Evolutionary conservation across 2,113 vertebrate species (phyloP).

Genomic region (Coptodon bakossiorum): DNA sequence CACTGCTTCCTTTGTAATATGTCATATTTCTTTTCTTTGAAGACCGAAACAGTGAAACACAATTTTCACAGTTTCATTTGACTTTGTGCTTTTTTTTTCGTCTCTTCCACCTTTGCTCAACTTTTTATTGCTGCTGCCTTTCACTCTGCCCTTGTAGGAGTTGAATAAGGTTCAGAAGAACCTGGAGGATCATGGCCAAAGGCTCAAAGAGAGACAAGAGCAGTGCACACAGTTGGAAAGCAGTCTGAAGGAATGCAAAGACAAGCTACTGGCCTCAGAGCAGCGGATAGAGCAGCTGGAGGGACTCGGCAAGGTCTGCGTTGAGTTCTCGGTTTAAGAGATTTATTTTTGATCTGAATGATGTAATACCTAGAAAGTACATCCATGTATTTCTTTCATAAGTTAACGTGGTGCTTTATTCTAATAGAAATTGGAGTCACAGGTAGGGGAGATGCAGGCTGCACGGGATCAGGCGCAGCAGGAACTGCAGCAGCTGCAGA

Average conservation of each 20-base stretch:
- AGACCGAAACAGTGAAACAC: background rate
- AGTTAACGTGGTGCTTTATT: background rate
- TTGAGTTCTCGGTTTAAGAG: background rate
- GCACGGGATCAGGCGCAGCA: slow-evolving; percentile 78
- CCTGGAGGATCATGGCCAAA: slow-evolving; percentile 78
- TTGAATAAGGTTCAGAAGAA: slow-evolving; percentile 81
- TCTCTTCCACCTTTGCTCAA: background rate
- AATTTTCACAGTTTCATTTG: background rate
- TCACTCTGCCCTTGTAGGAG: slow-evolving; percentile 71
- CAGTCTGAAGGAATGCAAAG: slow-evolving; percentile 85
- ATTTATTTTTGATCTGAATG: background rate
- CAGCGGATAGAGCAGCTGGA: slow-evolving; percentile 83
- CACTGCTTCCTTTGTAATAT: background rate
- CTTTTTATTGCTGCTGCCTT: background rate
- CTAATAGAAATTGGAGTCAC: slow-evolving; percentile 84
- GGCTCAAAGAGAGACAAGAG: slow-evolving; percentile 84
- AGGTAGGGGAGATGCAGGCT: slow-evolving; percentile 74
- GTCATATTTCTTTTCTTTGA: background rate
- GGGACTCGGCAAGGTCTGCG: slow-evolving; percentile 81
- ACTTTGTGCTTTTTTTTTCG: background rate
- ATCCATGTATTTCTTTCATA: background rate
- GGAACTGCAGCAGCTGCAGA: slow-evolving; percentile 76
- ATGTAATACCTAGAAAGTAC: background rate
- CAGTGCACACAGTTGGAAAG: slow-evolving; percentile 83
- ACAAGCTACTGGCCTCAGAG: slow-evolving; percentile 83